Evolutionary conservation across 2,797 vertebrate genomes (phyloP).

Genomic region (Pelobates cultripes): DNA sequence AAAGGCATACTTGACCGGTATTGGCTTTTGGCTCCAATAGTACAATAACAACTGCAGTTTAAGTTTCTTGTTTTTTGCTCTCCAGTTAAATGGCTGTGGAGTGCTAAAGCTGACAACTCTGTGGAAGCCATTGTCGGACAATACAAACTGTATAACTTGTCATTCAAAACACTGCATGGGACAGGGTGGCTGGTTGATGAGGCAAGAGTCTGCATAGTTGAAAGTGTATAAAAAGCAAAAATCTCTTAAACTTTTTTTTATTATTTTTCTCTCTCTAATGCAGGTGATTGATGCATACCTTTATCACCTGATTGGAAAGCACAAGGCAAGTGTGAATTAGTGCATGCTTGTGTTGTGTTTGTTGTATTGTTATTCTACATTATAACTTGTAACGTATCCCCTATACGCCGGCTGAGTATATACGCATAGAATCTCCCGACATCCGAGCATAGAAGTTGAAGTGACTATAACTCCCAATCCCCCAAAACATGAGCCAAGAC

Average conservation of each 20-base stretch:
- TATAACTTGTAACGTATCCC: background rate
- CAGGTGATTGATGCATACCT: constrained; percentile 3
- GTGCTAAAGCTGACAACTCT: too few species aligned
- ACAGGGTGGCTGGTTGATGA: constrained; percentile 4
- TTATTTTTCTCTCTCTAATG: background rate
- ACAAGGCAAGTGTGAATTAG: constrained; percentile 4
- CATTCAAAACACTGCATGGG: background rate
- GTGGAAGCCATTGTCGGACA: background rate
- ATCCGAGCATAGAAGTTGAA: too few species aligned
- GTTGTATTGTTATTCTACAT: background rate
- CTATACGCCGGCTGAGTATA: too few species aligned
- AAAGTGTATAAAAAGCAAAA: background rate
- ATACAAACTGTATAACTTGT: background rate
- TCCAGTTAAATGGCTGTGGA: background rate
- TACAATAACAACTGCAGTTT: background rate
- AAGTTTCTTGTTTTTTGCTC: background rate
- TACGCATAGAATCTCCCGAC: too few species aligned
- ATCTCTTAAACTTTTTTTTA: too few species aligned
- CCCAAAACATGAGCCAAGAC: too few species aligned
- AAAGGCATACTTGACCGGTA: background rate
- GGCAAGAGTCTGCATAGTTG: background rate
- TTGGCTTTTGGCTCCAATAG: background rate
- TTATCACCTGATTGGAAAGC: too few species aligned
- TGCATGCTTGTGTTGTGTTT: background rate
- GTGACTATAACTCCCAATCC: too few species aligned